These are phyloP conservation scores for Halesus radiatus DNA, from an alignment of 1,140 invertebrate species.

Conservation along the genomic window DNA sequence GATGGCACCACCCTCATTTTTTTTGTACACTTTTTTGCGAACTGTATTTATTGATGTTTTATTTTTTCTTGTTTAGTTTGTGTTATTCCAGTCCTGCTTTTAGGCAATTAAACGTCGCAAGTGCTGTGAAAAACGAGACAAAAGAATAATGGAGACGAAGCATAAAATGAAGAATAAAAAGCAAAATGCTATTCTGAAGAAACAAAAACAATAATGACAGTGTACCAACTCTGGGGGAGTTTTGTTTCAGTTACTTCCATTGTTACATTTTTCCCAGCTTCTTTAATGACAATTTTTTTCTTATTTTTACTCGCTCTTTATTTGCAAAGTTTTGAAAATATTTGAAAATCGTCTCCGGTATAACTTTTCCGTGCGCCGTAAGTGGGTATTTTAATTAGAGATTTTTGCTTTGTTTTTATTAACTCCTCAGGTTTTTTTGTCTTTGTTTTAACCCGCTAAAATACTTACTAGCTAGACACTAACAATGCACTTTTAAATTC, in stretches of 20 bases:
- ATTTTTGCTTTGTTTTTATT: neutral
- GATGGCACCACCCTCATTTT: too few species aligned
- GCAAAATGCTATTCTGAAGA: conserved; percentile 37
- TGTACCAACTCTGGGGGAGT: conserved; percentile 30
- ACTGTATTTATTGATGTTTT: too few species aligned
- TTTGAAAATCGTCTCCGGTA: neutral
- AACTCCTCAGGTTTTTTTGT: too few species aligned
- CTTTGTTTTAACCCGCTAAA: too few species aligned
- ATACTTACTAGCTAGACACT: too few species aligned
- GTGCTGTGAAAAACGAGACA: conserved; percentile 25
- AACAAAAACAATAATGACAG: conserved; percentile 41
- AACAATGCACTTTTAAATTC: too few species aligned
- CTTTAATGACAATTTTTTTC: conserved; percentile 36
- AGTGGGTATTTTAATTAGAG: neutral
- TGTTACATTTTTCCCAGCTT: conserved; percentile 40
- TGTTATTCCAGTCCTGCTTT: conserved; percentile 37
- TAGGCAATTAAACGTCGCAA: conserved; percentile 39
- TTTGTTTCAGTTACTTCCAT: conserved; percentile 25
- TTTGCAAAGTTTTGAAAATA: conserved; percentile 36
- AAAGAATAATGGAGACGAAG: conserved; percentile 41
- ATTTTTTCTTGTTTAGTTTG: conserved; percentile 16
- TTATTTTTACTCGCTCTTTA: conserved; percentile 19
- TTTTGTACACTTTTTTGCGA: too few species aligned
- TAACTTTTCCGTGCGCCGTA: neutral
- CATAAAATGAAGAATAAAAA: conserved; percentile 38